Evolutionary conservation across 92 coral and sea anemone species (phyloP).

Genomic region (Porites lobata): DNA sequence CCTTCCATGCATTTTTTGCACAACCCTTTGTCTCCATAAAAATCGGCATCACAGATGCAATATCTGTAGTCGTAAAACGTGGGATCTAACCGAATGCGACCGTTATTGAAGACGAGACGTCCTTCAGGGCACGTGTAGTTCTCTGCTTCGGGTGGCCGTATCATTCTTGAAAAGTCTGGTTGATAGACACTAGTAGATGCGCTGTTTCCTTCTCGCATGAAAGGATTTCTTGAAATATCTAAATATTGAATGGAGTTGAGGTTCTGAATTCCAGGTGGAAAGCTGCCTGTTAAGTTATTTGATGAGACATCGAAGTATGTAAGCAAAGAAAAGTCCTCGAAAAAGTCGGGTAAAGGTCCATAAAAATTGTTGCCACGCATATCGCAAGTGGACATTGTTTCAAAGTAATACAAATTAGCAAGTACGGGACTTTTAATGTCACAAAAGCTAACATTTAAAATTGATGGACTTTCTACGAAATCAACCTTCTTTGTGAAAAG

Average conservation of each 20-base stretch:
- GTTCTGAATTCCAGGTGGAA: slow-evolving; percentile 48
- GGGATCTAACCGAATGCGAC: slow-evolving; percentile 68
- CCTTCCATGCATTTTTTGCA: slow-evolving; percentile 67
- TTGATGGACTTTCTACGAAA: slow-evolving; percentile 14
- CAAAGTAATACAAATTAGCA: slow-evolving; percentile 44
- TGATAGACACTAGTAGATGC: not conserved
- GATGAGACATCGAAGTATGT: slow-evolving; percentile 64
- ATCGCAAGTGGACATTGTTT: slow-evolving; percentile 25
- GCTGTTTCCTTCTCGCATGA: slow-evolving; percentile 32
- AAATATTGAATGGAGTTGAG: slow-evolving; percentile 55
- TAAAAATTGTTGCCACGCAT: slow-evolving; percentile 58
- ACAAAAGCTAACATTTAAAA: slow-evolving; percentile 63
- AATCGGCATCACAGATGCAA: slow-evolving; percentile 72
- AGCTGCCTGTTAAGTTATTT: slow-evolving; percentile 57
- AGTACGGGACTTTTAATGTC: slow-evolving; percentile 35
- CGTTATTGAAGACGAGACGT: slow-evolving; percentile 60
- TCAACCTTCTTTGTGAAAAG: slow-evolving; percentile 6
- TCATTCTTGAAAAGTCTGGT: slow-evolving; percentile 41
- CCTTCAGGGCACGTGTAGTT: slow-evolving; percentile 67
- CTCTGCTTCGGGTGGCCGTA: not conserved
- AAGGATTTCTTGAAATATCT: slow-evolving; percentile 77
- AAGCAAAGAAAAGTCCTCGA: slow-evolving; percentile 23
- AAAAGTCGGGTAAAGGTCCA: slow-evolving; percentile 46
- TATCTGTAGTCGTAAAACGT: slow-evolving; percentile 53
- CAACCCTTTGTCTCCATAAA: slow-evolving; percentile 61